Base-by-base conservation (phyloP, 2,113 vertebrate species). In the Alouatta palliata region DNA sequence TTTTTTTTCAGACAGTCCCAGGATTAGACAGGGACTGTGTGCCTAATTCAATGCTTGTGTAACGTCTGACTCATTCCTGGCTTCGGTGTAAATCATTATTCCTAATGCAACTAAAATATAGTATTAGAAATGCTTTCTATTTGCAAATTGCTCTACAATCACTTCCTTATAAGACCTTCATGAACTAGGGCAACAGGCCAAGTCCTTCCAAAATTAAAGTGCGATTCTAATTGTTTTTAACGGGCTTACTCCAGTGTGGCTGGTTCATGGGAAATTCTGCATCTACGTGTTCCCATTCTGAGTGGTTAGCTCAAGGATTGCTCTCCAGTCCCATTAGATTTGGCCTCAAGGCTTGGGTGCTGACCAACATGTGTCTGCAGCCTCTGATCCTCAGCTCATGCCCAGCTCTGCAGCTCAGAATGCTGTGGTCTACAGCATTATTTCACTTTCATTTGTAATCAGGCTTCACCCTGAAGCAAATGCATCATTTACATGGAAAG, bases 71-170 rank as follows among this genome's bases (percentile, higher is more conserved):
- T 93, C 95, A 89, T 68, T 93, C 45, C 35, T 91, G 58, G 64
- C 47, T 25, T 88, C 77, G 37, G 30, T 0, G 9, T 96, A 97
- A 98, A 96, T 93, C 45, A 91, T 83, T 87, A 93, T 82, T 95
- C 47, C 19, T 82, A 91, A 92, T 61, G 52, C 37, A 97, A 82
- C 87, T 92, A 95, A 95, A 94, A 91, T 90, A 96, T 71, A 93
- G 23, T 87, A 90, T 95, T 95, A 97, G 94, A 83, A 96, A 94
- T 56, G 64, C 71, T 97, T 91, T 94, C 79, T 96, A 80, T 40
- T 90, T 92, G 61, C 40, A 94, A 94, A 96, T 90, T 82, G 49
- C 49, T 96, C 84, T 88, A 77, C 81, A 92, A 79, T 91, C 95
- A 92, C 90, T 84, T 93, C 52, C 83, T 92, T 87, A 47, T 75